phyloP scores from a whole-genome alignment of 2,797 vertebrate species.

The Notolabrus celidotus region DNA sequence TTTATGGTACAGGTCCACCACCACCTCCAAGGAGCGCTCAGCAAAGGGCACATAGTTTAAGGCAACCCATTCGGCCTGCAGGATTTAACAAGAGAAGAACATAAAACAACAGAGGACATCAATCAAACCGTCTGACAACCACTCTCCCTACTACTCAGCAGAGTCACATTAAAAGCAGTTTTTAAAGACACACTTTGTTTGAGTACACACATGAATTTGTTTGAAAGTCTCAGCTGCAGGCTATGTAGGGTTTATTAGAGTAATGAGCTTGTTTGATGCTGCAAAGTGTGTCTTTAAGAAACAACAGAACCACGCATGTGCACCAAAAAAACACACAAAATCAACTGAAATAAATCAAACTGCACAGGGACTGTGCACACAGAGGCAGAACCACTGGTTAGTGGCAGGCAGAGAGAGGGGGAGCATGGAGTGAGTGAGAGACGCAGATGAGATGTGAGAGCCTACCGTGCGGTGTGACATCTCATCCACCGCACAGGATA shows the following conservation, averaged over 20 bases:
- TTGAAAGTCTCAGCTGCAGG: not conserved
- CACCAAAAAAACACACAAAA: constrained; percentile 57
- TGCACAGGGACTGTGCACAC: constrained; percentile 64
- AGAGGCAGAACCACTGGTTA: constrained; percentile 71
- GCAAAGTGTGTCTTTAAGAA: constrained; percentile 77
- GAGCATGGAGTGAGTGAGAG: constrained; percentile 65
- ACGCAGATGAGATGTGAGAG: constrained; percentile 71
- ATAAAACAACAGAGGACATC: not conserved
- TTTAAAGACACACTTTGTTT: constrained; percentile 76
- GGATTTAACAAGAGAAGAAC: constrained; percentile 8
- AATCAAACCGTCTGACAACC: not conserved
- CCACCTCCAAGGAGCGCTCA: constrained; percentile 95
- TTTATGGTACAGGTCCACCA: constrained; percentile 98
- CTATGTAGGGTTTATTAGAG: constrained; percentile 21
- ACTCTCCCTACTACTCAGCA: not conserved
- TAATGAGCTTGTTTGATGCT: constrained; percentile 5
- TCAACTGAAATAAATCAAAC: constrained; percentile 56
- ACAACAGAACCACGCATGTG: constrained; percentile 51
- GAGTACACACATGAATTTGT: not conserved
- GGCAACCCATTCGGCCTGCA: constrained; percentile 98
- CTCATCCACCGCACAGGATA: constrained; percentile 60
- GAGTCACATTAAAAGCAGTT: constrained; percentile 52
- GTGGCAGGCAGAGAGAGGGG: constrained; percentile 68
- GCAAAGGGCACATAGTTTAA: constrained; percentile 99
- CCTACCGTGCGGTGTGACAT: constrained; percentile 63